Base-by-base conservation (phyloP, 2,113 vertebrate genomes). In the Odontophorus gujanensis region DNA sequence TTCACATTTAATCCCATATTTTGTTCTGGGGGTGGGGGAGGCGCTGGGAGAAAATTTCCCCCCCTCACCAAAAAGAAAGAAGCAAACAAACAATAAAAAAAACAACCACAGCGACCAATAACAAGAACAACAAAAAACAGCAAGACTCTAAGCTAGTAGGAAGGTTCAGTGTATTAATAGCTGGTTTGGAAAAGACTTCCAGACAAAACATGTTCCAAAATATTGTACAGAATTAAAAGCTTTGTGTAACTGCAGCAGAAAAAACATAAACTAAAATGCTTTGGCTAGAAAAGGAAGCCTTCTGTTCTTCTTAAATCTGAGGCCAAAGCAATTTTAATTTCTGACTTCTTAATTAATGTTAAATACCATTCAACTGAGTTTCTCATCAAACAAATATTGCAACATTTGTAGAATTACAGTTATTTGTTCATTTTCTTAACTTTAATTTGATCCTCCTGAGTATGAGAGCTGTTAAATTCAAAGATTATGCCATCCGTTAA, bases 241-340 rank as follows among this genome's bases (percentile, higher is more conserved):
- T 81, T 38, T 92, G 45, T 89, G 48, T 84, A 58, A 53, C 40
- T 92, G 65, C 66, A 87, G 51, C 26, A 85, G n/a, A 83, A 95
- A 95, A 92, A 85, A 83, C 24, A 78, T 45, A 82, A 96, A 95
- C 68, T 73, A 92, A 95, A 96, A 74, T 75, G 9, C 83, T 81
- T 91, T 91, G 91, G 91, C 79, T 81, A 72, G 90, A 89, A 92
- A 80, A 20, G 26, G 51, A 92, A 90, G 65, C 85, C 89, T 83
- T 94, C 91, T 97, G 91, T 89, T 94, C 88, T 90, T 26, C 47
- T 94, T 92, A 40, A n/a, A 90, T 63, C 32, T 22, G 47, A 75
- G n/a, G 85, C 95, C 93, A 95, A 95, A 81, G 12, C 36, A 78
- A 78, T 94, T 95, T 95, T 74, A 81, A 81, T 92, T 95, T 91